Conservation (phyloP, 2,888 invertebrate species). For the Horisme vitalbata region DNA sequence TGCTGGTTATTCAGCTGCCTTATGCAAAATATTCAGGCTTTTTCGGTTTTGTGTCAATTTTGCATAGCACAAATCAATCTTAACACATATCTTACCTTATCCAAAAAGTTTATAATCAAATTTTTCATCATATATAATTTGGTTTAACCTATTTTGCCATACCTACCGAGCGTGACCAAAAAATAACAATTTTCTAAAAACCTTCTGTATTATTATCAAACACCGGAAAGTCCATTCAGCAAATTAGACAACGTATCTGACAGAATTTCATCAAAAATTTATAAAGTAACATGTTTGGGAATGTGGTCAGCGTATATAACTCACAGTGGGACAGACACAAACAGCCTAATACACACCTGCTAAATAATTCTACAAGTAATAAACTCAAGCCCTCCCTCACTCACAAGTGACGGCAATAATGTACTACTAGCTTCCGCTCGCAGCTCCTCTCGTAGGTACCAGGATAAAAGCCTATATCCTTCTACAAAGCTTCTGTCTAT, state of each 20-base stretch:
- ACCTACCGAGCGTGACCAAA: no score
- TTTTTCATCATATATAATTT: no score
- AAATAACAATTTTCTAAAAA: no score
- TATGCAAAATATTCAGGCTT: not conserved
- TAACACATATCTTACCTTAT: no score
- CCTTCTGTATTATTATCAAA: no score
- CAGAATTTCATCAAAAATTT: not conserved
- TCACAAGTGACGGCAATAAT: conserved; percentile 25
- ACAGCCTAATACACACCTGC: conserved; percentile 9
- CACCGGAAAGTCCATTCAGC: not conserved
- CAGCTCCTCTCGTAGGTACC: no score
- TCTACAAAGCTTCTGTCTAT: no score
- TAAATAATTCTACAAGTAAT: conserved; percentile 24
- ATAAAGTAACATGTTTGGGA: not conserved
- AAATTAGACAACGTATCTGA: not conserved
- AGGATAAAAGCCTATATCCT: no score
- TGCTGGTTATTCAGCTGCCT: not conserved
- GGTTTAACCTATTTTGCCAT: no score
- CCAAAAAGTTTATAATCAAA: no score
- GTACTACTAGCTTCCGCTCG: not conserved
- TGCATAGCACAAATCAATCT: not conserved
- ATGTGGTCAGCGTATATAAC: conserved; percentile 7
- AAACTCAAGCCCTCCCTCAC: conserved; percentile 19
- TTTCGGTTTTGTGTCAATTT: not conserved
- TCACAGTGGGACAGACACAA: conserved; percentile 7